phyloP scores from a whole-genome alignment of 1,140 invertebrate genomes.

The Lordiphosa clarofinis region DNA sequence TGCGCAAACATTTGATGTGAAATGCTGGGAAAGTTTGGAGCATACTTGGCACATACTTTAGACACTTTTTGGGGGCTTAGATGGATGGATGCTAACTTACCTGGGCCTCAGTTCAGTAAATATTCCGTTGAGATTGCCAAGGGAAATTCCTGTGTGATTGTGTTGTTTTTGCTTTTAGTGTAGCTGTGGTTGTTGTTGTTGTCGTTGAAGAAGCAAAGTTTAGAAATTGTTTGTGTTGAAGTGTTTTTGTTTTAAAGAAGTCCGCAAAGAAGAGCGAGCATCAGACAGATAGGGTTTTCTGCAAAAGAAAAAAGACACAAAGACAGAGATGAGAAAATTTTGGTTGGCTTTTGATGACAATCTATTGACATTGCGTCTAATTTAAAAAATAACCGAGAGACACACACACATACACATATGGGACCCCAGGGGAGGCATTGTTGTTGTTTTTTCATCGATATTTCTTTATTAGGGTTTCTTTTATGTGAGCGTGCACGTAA shows the following conservation, averaged over 20 bases:
- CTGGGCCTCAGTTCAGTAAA: constrained; percentile 50
- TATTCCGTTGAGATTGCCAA: constrained; percentile 60
- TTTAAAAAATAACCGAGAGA: constrained; percentile 48
- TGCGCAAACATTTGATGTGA: constrained; percentile 40
- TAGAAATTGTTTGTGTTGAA: constrained; percentile 38
- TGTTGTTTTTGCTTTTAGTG: constrained; percentile 16
- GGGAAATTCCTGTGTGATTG: constrained; percentile 30
- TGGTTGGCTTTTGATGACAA: constrained; percentile 11
- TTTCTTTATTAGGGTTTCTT: constrained; percentile 77
- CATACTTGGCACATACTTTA: constrained; percentile 54
- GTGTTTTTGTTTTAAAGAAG: constrained; percentile 58
- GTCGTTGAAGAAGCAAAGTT: constrained; percentile 44
- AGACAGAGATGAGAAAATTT: constrained; percentile 14
- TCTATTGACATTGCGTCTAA: constrained; percentile 51
- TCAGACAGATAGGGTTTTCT: constrained; percentile 60
- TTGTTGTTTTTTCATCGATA: constrained; percentile 61
- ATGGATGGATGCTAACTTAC: constrained; percentile 35
- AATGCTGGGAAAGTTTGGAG: constrained; percentile 30
- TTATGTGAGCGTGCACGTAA: constrained; percentile 72
- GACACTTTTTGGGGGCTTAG: constrained; percentile 14
- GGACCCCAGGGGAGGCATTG: constrained; percentile 23
- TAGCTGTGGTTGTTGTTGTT: constrained; percentile 29
- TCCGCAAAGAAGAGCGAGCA: constrained; percentile 65
- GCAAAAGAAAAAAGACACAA: constrained; percentile 49
- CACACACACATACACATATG: constrained; percentile 4